phyloP scores from a whole-genome alignment of 2,888 invertebrate species.

The Melolontha melolontha region DNA sequence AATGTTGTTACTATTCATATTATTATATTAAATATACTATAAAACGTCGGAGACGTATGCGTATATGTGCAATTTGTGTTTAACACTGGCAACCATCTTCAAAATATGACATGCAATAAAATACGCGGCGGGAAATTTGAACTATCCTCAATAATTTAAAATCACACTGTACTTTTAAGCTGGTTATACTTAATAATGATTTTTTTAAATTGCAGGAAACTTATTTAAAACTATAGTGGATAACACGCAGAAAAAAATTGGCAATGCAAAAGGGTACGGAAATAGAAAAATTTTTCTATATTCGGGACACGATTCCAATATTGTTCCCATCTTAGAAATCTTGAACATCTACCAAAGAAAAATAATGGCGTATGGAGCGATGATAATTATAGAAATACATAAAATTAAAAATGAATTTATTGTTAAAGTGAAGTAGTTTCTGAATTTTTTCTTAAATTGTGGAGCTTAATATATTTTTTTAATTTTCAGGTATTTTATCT shows the following conservation, averaged over 20 bases:
- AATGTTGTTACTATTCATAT: no score
- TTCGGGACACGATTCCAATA: slow-evolving; percentile 41
- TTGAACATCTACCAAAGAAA: slow-evolving; percentile 22
- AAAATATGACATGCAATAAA: no score
- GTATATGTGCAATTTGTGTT: no score
- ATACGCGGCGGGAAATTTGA: no score
- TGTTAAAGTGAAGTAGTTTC: slow-evolving; percentile 5
- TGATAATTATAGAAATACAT: slow-evolving; percentile 21
- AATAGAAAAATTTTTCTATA: slow-evolving; percentile 30
- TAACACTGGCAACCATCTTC: no score
- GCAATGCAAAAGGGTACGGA: background rate
- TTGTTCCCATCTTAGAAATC: slow-evolving; percentile 32
- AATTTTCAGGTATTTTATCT: slow-evolving; percentile 14
- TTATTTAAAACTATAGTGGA: slow-evolving; percentile 17
- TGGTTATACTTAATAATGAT: background rate
- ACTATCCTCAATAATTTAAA: no score
- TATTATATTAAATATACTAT: no score
- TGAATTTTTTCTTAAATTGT: background rate
- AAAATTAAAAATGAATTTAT: slow-evolving; percentile 22
- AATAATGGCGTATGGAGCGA: slow-evolving; percentile 16
- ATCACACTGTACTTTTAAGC: no score
- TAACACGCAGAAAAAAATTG: slow-evolving; percentile 15
- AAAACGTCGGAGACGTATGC: no score
- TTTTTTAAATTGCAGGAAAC: slow-evolving; percentile 3
- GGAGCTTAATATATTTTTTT: background rate